A percentile compares a stretch with the other conserved stretches of the same genome.
Conservation (phyloP, 2,113 vertebrate genomes). For the Neodon shergylaensis region DNA sequence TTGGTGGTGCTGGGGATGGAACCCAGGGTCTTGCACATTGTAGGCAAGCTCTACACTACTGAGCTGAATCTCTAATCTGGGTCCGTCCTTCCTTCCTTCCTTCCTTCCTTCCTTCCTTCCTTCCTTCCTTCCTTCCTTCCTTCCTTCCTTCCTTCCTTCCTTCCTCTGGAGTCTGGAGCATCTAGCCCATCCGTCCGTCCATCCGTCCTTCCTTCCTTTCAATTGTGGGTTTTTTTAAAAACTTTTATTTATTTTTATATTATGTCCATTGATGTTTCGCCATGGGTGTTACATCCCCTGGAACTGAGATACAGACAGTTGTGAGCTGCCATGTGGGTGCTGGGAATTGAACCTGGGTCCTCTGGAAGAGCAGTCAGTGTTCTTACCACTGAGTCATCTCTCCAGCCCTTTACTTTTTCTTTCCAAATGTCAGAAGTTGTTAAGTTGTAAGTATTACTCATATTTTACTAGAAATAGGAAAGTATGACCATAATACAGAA, state of each 20-base stretch:
- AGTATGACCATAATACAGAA: not conserved
- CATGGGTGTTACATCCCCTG: not conserved
- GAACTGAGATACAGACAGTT: not conserved
- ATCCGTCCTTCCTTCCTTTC: not conserved
- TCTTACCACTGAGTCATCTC: not conserved
- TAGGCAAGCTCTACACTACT: not conserved
- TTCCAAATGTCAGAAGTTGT: not conserved
- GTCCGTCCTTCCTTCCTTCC: no score
- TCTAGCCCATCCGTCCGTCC: no score
- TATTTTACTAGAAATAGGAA: conserved; percentile 10
- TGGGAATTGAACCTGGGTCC: not conserved
- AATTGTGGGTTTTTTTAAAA: not conserved
- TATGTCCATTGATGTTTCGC: not conserved
- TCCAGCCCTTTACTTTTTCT: not conserved
- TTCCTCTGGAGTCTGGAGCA: not conserved
- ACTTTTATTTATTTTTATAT: not conserved
- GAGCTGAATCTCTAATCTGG: not conserved
- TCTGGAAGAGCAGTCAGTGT: not conserved
- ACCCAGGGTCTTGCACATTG: not conserved
- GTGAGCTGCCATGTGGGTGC: not conserved
- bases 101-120: no score
- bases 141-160: no score
- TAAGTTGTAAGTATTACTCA: conserved; percentile 5
- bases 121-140: no score
- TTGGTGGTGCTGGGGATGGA: not conserved